phyloP scores from a whole-genome alignment of 2,888 invertebrate species.

The Eupithecia abbreviata region DNA sequence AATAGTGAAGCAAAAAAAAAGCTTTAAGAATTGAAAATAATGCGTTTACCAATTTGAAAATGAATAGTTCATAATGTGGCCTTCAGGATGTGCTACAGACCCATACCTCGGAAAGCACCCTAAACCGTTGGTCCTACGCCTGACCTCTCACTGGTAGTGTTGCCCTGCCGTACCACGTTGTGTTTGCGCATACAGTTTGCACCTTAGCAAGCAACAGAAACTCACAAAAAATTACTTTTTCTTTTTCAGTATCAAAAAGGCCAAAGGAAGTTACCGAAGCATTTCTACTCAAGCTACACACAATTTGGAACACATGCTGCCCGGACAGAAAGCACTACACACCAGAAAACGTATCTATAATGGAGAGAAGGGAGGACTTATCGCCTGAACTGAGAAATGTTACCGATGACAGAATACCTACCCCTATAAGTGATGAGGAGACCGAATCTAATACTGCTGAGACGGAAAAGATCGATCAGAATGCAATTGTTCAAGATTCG shows the following conservation, averaged over 20 bases:
- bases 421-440: constrained; percentile 66
- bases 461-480: neutral
- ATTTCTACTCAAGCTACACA: constrained; percentile 59
- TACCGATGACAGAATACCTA: constrained; percentile 56
- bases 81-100: no score
- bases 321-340: constrained; percentile 61
- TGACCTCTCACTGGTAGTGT: no score
- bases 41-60: no score
- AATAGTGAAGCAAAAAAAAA: no score
- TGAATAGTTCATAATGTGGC: no score
- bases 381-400: constrained; percentile 64
- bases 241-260: constrained; percentile 65
- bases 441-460: constrained; percentile 8
- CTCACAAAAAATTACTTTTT: constrained; percentile 20
- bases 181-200: no score
- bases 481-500: neutral
- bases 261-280: constrained; percentile 60
- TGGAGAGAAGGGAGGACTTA: constrained; percentile 55
- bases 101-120: no score
- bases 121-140: no score
- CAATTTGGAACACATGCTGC: constrained; percentile 69
- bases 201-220: neutral
- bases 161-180: no score
- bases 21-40: no score
- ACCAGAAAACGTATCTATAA: constrained; percentile 50